Conservation (phyloP, 2,113 vertebrate genomes). For the Chaetops frenatus region DNA sequence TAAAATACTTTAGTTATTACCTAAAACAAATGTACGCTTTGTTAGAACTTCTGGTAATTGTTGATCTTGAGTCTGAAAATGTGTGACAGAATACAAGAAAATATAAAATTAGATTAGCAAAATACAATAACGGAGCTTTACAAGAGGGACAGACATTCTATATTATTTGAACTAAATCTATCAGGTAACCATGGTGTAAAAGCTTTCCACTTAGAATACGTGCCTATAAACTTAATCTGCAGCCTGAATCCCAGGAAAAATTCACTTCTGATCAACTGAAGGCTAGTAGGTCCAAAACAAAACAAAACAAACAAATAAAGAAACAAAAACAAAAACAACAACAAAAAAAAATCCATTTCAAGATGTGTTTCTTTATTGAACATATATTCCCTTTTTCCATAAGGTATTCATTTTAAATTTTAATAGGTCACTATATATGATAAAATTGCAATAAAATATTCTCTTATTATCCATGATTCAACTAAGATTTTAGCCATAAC, state of each 20-base stretch:
- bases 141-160: background rate
- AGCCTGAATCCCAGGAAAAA: background rate
- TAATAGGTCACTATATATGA: slow-evolving; percentile 24
- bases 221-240: slow-evolving; percentile 1
- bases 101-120: slow-evolving; percentile 62
- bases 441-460: slow-evolving; percentile 42
- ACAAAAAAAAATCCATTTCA: background rate
- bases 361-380: background rate
- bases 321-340: too few species aligned
- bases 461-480: slow-evolving; percentile 18
- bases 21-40: slow-evolving; percentile 54
- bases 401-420: background rate
- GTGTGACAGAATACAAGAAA: slow-evolving; percentile 61
- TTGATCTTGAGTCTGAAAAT: slow-evolving; percentile 56
- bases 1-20: slow-evolving; percentile 60
- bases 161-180: slow-evolving; percentile 18
- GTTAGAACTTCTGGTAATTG: slow-evolving; percentile 50
- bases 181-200: slow-evolving; percentile 36
- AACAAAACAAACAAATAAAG: too few species aligned
- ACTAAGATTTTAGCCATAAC: background rate
- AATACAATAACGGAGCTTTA: background rate
- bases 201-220: background rate
- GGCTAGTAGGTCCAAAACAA: background rate
- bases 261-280: background rate
- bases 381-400: background rate